Evolutionary conservation across 2,797 vertebrate species (phyloP).

Genomic region (Manis pentadactyla): DNA sequence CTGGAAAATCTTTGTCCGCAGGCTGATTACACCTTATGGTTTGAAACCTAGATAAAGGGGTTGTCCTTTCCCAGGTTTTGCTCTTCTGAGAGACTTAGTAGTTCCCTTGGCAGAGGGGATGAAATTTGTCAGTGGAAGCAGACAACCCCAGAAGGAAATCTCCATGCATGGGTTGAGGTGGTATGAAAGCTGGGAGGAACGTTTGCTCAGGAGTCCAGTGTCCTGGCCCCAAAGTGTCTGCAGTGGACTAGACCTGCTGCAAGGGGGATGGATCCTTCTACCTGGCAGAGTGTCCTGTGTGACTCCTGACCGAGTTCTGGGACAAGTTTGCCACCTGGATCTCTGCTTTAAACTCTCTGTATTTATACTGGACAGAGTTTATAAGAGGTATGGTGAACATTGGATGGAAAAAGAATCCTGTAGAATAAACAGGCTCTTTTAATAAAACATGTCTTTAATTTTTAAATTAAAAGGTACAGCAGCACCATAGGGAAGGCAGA

Average conservation of each 20-base stretch:
- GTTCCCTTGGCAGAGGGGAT: background rate
- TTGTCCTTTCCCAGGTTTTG: too few relatives aligned
- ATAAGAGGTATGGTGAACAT: background rate
- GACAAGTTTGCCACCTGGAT: background rate
- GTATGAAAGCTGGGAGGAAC: fast-evolving
- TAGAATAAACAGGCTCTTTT: background rate
- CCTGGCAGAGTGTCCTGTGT: background rate
- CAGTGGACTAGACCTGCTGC: background rate
- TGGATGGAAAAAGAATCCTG: background rate
- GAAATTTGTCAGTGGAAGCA: background rate
- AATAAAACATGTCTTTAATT: background rate
- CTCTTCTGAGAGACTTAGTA: background rate
- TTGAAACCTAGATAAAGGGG: background rate
- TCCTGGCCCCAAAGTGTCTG: fast-evolving
- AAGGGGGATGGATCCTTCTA: fast-evolving
- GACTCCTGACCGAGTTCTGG: background rate
- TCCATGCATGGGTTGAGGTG: fast-evolving
- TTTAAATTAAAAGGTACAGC: background rate
- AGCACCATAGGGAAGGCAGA: background rate
- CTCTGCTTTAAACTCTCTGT: background rate
- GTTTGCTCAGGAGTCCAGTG: background rate
- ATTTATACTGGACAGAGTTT: background rate
- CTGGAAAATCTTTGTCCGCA: background rate
- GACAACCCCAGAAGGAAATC: background rate
- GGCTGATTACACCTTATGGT: background rate